Evolutionary conservation across 2,888 invertebrate species (phyloP).

Genomic region (Macrophya annulata): DNA sequence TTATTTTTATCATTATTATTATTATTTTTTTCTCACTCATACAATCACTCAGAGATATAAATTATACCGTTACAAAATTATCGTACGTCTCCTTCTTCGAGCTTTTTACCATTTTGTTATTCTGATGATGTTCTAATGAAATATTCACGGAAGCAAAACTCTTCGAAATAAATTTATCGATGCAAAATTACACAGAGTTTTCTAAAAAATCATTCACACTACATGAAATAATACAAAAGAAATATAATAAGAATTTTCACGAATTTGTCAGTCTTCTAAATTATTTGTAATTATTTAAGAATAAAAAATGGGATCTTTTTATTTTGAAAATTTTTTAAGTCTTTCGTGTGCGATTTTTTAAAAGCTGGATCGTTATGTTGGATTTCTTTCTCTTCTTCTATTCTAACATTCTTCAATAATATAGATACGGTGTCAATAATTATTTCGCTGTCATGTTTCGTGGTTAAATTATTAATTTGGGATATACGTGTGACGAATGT

Average conservation of each 20-base stretch:
- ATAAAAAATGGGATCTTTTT: background rate
- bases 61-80: slow-evolving; percentile 25
- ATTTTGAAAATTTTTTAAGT: background rate
- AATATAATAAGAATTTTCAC: background rate
- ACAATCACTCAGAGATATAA: slow-evolving; percentile 48
- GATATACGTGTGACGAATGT: slow-evolving; percentile 40
- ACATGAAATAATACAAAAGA: background rate
- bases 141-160: background rate
- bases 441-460: background rate
- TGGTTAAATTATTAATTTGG: slow-evolving; percentile 11
- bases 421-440: background rate
- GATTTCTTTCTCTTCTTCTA: background rate
- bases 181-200: no score
- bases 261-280: no score
- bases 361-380: background rate
- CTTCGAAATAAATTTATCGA: no score
- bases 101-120: background rate
- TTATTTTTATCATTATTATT: background rate
- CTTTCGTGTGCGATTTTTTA: no score
- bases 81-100: background rate
- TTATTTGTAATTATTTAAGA: background rate
- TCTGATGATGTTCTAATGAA: background rate
- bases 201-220: no score
- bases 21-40: slow-evolving; percentile 2
- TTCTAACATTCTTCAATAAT: background rate